A percentile compares a stretch with the other conserved stretches of the same genome.
These are phyloP conservation scores for Cottus gobio DNA, from an alignment of 2,113 vertebrate species.

Conservation along the genomic window DNA sequence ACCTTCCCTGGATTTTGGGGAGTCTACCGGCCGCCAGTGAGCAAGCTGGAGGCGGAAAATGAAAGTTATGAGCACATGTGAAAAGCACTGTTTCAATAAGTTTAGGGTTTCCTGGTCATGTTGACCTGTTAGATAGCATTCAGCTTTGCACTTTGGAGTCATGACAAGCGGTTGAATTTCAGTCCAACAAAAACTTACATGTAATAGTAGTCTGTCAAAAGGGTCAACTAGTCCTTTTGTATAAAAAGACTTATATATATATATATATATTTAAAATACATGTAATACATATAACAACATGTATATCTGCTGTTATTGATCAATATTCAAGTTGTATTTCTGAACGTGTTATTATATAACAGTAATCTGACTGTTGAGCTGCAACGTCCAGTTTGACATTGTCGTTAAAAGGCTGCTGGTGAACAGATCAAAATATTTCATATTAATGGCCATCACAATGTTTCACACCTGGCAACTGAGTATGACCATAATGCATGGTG, in stretches of 20 bases:
- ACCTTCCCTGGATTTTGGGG: constrained; percentile 80
- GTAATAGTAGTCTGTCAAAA: not conserved
- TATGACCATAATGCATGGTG: constrained; percentile 24
- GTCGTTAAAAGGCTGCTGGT: constrained; percentile 22
- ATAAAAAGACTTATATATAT: not conserved
- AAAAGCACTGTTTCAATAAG: not conserved
- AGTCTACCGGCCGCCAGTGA: constrained; percentile 80
- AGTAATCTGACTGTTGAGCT: not conserved
- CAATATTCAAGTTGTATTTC: not conserved
- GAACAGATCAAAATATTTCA: constrained; percentile 45
- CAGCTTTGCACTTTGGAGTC: not conserved
- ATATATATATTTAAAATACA: not conserved
- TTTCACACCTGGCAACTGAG: constrained; percentile 47
- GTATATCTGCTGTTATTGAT: constrained; percentile 1
- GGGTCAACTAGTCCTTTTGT: not conserved
- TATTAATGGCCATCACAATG: constrained; percentile 43
- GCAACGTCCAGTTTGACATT: not conserved
- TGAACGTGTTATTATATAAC: not conserved
- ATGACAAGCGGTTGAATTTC: not conserved
- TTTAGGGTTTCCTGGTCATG: not conserved
- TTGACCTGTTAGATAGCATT: not conserved
- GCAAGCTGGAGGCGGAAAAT: constrained; percentile 71
- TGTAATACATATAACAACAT: not conserved
- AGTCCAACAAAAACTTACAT: not conserved
- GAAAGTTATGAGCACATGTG: not conserved